Evolutionary conservation across 1,140 invertebrate genomes (phyloP), one percentile per base, ranked within the genome.

Genomic region (Aphaenogaster rudis): DNA sequence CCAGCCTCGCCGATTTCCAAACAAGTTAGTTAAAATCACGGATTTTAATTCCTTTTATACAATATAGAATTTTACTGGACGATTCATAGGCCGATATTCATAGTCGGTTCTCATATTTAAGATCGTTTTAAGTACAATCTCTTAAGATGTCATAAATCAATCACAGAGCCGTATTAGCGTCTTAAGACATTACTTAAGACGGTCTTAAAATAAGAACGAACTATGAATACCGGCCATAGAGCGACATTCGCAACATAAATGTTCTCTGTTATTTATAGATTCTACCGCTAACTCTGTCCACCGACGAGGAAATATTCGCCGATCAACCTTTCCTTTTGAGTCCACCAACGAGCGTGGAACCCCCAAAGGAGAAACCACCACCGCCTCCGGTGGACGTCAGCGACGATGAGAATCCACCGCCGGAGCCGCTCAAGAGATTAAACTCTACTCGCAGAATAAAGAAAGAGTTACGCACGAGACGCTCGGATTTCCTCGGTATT

Each of bases 381-480:
- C 98, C 98, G n/a, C 98, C 98, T 28, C 98, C 98, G 0, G 96
- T 96, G 1, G 97, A 97, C 52, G 91, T 95, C 4, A 96, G 95
- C 85, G 95, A 96, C 69, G 96, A 96, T 36, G 96, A 96, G 64
- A 94, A 93, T 86, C 92, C 90, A 71, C 93, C 93, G 0, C 90
- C 94, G 33, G 94, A 95, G 74, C 96, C 97, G 66, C 96, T 98
- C 71, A 97, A 97, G 91, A 96, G 97, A 81, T 96, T 97, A 67
- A 98, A 98, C 91, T 98, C 98, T 1, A 98, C 98, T 1, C 97
- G 97, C 79, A 96, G 98, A 78, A 98, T 98, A 76, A 98, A 98
- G 91, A 98, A 98, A 92, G 98, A 98, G 93, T 96, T 98, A 39
- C 96, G 97, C 11, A 97, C 97, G 90, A 97, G 98, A 90, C 96